Conservation (phyloP, 1,140 invertebrate genomes). For the Drosophila erecta region DNA sequence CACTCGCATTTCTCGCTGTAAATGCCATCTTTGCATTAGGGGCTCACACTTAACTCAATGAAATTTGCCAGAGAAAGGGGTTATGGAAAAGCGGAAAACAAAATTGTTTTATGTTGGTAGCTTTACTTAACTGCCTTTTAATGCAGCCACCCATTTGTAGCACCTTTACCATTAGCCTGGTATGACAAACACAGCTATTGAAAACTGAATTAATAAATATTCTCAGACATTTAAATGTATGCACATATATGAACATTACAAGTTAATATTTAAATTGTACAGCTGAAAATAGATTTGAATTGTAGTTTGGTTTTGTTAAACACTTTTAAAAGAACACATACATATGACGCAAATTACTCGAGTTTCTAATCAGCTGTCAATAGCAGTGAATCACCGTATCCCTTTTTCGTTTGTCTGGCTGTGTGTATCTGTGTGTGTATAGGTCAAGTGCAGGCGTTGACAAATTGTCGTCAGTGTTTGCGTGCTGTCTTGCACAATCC, state of each 20-base stretch:
- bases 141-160: background rate
- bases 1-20: background rate
- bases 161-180: slow-evolving; percentile 7
- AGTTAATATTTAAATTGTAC: too few species aligned
- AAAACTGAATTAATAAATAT: too few species aligned
- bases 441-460: slow-evolving; percentile 74
- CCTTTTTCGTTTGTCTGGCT: background rate
- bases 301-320: too few species aligned
- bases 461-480: slow-evolving; percentile 68
- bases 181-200: slow-evolving; percentile 9
- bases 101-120: slow-evolving; percentile 11
- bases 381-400: background rate
- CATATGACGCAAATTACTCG: too few species aligned
- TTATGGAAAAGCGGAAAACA: slow-evolving; percentile 4
- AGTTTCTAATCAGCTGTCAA: background rate
- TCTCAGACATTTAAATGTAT: too few species aligned
- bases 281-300: too few species aligned
- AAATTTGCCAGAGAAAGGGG: slow-evolving; percentile 25
- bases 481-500: slow-evolving; percentile 52
- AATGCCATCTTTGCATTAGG: slow-evolving; percentile 11
- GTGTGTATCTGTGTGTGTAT: slow-evolving; percentile 49
- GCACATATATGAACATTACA: too few species aligned
- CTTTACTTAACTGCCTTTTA: too few species aligned
- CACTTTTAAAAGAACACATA: too few species aligned
- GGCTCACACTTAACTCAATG: slow-evolving; percentile 56